Evolutionary conservation across 2,888 invertebrate genomes (phyloP), one percentile per base, ranked within the genome.

Genomic region (Steinernema carpocapsae): DNA sequence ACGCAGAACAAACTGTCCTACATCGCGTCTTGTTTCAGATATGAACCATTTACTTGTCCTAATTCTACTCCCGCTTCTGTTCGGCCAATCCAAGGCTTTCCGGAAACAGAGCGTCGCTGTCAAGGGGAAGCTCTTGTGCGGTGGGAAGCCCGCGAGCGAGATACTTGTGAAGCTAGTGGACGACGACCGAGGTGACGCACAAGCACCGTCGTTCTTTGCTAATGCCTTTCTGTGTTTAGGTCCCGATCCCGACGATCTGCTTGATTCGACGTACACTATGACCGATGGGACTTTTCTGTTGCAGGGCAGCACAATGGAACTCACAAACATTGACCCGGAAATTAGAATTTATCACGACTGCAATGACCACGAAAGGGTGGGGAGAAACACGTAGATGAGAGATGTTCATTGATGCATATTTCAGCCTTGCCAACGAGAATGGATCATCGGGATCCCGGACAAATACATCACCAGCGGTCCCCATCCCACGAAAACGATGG

Each of bases 251-350:
- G 80, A 80, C 42, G 80, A 80, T 45, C 43, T 78, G 29, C 73
- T 82, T 7, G 83, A 82, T 46, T 75, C 59, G 24, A 51, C 48
- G 22, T 75, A 74, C 17, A 84, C 85, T 0, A 77, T 77, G 12
- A 72, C 48, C 1, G 78, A 84, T 17, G 87, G 87, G 0, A 42
- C 64, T n/a, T 87, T 87, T 71, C 42, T 71, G 37, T 73, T 87
- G 26, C 74, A 76, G 24, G 86, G 87, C 12, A 82, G 83, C 12
- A 82, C 85, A 1, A 80, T 80, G 76, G 87, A 87, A 70, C 43
- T 85, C 56, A 84, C 85, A n/a, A 80, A 80, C 70, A 87, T 87
- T 72, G 87, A 87, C 59, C 86, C 87, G 10, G 81, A 84, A 48
- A 51, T 87, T 42, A 76, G 84, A 56, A 86, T 87, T 70, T 86